phyloP scores from a whole-genome alignment of 2,797 vertebrate species.

The Gallinago nigripennis region DNA sequence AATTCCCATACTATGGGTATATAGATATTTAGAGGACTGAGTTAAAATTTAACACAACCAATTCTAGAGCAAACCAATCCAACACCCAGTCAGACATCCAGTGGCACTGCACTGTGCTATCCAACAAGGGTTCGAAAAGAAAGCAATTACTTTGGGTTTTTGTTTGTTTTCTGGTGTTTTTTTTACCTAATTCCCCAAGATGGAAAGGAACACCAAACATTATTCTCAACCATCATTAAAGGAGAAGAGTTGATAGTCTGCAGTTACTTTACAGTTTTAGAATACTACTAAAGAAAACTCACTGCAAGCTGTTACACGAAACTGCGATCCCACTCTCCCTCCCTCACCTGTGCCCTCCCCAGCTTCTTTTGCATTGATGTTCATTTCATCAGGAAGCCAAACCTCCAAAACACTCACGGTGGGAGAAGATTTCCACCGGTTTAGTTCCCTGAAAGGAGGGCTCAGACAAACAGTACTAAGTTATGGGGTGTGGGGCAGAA shows the following conservation, averaged over 20 bases:
- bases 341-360: rapidly evolving
- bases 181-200: background rate
- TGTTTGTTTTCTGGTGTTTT: background rate
- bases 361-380: background rate
- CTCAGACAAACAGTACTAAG: background rate
- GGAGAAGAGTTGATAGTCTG: background rate
- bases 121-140: background rate
- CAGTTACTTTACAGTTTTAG: background rate
- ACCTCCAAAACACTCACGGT: background rate
- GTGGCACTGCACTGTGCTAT: background rate
- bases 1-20: background rate
- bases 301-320: background rate
- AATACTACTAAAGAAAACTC: background rate
- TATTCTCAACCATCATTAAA: background rate
- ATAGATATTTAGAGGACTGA: background rate
- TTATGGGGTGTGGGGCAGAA: background rate
- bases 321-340: background rate
- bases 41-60: background rate
- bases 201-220: background rate
- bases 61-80: background rate
- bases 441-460: background rate
- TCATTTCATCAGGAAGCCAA: background rate
- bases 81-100: background rate
- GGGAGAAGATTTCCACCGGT: background rate
- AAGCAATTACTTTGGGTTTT: background rate